Evolutionary conservation across 2,113 vertebrate species (phyloP).

Genomic region (Engystomops pustulosus): DNA sequence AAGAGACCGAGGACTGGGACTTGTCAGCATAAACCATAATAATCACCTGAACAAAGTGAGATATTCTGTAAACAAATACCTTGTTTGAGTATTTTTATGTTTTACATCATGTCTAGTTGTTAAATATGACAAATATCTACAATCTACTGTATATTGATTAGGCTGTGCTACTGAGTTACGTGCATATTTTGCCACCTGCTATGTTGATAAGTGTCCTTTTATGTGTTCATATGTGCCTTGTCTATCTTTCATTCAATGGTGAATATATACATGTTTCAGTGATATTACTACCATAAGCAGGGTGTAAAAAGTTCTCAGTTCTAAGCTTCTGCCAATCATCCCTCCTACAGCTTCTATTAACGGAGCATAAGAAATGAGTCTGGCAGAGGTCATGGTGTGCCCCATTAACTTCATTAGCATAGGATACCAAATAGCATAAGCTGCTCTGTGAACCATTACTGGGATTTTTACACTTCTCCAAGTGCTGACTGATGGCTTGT

Average conservation of each 20-base stretch:
- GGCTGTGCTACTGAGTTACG: background rate
- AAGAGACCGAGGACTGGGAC: too few relatives aligned
- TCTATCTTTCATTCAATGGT: background rate
- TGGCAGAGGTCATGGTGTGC: conserved; percentile 60
- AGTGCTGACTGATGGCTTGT: conserved; percentile 60
- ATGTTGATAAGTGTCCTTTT: too few relatives aligned
- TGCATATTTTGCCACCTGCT: background rate
- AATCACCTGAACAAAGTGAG: too few relatives aligned
- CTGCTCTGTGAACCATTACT: conserved; percentile 61
- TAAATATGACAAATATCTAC: too few relatives aligned
- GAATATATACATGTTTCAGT: conserved; percentile 17
- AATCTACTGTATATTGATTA: background rate
- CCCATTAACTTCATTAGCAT: conserved; percentile 61
- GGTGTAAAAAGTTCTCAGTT: conserved; percentile 45
- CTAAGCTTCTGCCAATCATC: conserved; percentile 55
- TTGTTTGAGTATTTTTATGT: too few relatives aligned
- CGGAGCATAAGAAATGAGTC: conserved; percentile 59
- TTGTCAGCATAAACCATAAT: too few relatives aligned
- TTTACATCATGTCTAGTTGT: too few relatives aligned
- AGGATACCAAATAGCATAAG: conserved; percentile 61
- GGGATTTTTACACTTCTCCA: conserved; percentile 59
- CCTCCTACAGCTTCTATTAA: conserved; percentile 60
- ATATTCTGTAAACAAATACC: too few relatives aligned
- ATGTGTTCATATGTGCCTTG: background rate
- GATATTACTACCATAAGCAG: conserved; percentile 37